Percentiles rank a stretch among this genome's conserved stretches.
These are phyloP conservation scores for Malacoraja senta DNA, from an alignment of 2,797 vertebrate species.

Conservation along the genomic window DNA sequence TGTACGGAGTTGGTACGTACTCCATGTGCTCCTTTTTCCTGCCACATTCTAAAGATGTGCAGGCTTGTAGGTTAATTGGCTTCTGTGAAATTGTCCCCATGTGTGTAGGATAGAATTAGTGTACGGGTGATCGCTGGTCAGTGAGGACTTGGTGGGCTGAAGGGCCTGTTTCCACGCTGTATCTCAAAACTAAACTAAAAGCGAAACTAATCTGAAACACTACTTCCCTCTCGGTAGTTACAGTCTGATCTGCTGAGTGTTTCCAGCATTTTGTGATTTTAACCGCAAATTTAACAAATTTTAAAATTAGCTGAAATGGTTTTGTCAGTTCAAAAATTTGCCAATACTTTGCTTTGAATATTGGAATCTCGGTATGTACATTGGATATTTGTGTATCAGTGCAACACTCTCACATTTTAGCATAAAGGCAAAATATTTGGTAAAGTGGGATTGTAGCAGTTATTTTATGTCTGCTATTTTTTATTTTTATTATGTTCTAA, in stretches of 20 bases:
- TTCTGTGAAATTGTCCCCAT: no score
- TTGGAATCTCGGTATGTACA: not conserved
- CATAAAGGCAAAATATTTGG: not conserved
- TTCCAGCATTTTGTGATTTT: not conserved
- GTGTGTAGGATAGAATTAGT: no score
- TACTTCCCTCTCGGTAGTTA: not conserved
- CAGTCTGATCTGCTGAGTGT: not conserved
- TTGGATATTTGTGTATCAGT: not conserved
- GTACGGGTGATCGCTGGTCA: no score
- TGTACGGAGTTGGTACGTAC: no score
- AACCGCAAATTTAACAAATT: not conserved
- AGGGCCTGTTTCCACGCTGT: no score
- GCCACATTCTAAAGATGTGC: no score
- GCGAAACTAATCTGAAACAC: not conserved
- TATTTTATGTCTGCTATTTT: not conserved
- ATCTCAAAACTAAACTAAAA: not conserved
- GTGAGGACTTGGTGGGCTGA: no score
- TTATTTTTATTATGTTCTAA: not conserved
- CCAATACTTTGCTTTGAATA: not conserved
- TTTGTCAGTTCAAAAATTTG: not conserved
- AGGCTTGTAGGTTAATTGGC: no score
- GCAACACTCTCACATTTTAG: not conserved
- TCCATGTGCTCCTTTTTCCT: no score
- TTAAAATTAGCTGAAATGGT: not conserved
- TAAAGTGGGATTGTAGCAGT: not conserved